Percentiles rank a stretch among this genome's conserved stretches.
phyloP scores from a whole-genome alignment of 2,888 invertebrate species.

The Drosophila longiperda region DNA sequence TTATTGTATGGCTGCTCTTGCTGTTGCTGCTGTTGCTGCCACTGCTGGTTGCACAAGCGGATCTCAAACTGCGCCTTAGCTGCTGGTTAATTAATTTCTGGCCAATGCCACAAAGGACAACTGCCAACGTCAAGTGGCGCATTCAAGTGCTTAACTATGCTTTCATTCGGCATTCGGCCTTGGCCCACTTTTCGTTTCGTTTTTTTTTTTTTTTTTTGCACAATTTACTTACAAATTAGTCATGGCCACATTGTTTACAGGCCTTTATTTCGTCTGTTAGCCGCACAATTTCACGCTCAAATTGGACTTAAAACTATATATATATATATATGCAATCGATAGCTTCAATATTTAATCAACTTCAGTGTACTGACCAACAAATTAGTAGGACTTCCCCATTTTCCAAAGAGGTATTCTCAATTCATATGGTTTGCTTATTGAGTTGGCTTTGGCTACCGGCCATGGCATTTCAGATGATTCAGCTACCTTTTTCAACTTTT shows the following conservation, averaged over 20 bases:
- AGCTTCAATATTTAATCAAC: conserved; percentile 73
- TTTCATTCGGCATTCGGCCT: conserved; percentile 23
- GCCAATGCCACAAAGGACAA: conserved; percentile 72
- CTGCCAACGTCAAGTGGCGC: conserved; percentile 68
- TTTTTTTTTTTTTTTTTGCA: conserved; percentile 59
- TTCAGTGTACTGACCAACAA: conserved; percentile 54
- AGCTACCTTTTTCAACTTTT: conserved; percentile 39
- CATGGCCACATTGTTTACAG: conserved; percentile 35
- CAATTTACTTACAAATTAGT: conserved; percentile 75
- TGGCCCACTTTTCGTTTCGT: conserved; percentile 58
- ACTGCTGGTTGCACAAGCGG: conserved; percentile 20
- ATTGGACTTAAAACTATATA: conserved; percentile 29
- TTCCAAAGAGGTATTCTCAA: conserved; percentile 16
- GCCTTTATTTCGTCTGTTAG: conserved; percentile 5
- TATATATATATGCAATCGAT: conserved; percentile 47
- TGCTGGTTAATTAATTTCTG: conserved; percentile 78
- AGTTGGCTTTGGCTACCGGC: conserved; percentile 70
- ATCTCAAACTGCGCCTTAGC: conserved; percentile 36
- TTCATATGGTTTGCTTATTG: conserved; percentile 61
- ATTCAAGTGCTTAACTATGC: conserved; percentile 75
- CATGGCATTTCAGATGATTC: conserved; percentile 72
- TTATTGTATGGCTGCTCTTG: conserved; percentile 63
- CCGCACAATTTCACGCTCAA: conserved; percentile 55
- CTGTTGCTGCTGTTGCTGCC: background rate
- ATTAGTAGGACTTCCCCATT: conserved; percentile 70